Conservation (phyloP, 1,140 invertebrate species). For the Ruditapes philippinarum region DNA sequence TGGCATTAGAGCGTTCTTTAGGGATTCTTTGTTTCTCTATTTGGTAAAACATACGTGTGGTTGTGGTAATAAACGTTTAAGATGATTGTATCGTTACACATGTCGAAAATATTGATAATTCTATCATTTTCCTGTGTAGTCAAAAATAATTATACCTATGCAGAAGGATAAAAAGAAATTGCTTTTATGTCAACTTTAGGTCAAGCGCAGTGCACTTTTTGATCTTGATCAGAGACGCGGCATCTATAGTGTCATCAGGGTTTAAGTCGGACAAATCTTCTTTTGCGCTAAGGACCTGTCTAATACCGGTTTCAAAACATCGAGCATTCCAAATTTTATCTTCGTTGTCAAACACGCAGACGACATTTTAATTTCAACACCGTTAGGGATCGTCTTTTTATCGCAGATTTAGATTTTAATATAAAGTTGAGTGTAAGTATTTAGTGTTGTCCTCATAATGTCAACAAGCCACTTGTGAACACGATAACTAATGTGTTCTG, state of each 20-base stretch:
- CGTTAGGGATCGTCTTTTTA: neutral
- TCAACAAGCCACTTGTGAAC: neutral
- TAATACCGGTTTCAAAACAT: no score
- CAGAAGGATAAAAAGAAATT: no score
- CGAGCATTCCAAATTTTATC: neutral
- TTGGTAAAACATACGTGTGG: no score
- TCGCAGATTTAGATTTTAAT: constrained; percentile 10
- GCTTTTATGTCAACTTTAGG: neutral
- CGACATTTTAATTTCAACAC: constrained; percentile 1
- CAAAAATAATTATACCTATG: no score
- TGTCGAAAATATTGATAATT: no score
- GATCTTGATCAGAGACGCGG: neutral
- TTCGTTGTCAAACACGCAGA: neutral
- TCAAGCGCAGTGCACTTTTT: neutral
- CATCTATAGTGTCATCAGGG: neutral
- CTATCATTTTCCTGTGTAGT: no score
- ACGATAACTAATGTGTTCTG: neutral
- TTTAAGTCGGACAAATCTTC: neutral
- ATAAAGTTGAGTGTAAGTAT: constrained; percentile 13
- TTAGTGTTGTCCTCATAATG: neutral
- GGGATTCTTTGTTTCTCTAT: no score
- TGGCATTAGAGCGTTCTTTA: no score
- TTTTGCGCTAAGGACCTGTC: neutral
- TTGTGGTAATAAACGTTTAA: no score
- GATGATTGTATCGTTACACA: no score